A percentile compares a stretch with the other conserved stretches of the same genome.
These are phyloP conservation scores for Bombus terrestris DNA, from an alignment of 1,140 invertebrate genomes.

Conservation along the genomic window DNA sequence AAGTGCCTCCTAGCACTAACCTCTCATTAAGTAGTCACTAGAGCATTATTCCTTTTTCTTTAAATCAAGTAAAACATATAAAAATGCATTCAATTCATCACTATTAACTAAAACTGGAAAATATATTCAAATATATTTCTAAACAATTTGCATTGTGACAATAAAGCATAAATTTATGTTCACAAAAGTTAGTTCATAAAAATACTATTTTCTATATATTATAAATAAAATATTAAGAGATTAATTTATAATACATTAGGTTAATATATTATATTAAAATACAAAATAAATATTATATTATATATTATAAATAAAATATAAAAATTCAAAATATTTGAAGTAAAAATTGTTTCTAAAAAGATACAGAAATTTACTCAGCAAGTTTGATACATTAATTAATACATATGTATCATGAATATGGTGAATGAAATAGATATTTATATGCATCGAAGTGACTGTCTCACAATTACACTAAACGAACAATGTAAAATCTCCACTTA, in stretches of 20 bases:
- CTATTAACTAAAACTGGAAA: background rate
- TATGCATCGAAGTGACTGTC: background rate
- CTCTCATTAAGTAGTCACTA: background rate
- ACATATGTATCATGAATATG: background rate
- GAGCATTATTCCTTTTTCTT: background rate
- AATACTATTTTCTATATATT: background rate
- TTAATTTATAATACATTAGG: no score
- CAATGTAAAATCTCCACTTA: slow-evolving; percentile 47
- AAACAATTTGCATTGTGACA: background rate
- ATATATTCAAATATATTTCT: background rate
- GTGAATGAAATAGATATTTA: background rate
- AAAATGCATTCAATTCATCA: slow-evolving; percentile 5
- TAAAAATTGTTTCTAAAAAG: background rate
- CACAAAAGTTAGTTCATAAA: background rate
- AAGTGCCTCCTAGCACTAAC: background rate
- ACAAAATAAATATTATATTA: background rate
- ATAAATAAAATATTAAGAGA: background rate
- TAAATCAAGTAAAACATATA: background rate
- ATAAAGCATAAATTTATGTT: background rate
- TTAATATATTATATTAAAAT: no score
- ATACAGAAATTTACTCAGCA: background rate
- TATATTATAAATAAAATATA: background rate
- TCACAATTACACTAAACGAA: background rate
- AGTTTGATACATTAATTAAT: background rate
- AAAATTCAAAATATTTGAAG: background rate